phyloP scores from a whole-genome alignment of 1,140 invertebrate genomes.

The Temnothorax nylanderi region DNA sequence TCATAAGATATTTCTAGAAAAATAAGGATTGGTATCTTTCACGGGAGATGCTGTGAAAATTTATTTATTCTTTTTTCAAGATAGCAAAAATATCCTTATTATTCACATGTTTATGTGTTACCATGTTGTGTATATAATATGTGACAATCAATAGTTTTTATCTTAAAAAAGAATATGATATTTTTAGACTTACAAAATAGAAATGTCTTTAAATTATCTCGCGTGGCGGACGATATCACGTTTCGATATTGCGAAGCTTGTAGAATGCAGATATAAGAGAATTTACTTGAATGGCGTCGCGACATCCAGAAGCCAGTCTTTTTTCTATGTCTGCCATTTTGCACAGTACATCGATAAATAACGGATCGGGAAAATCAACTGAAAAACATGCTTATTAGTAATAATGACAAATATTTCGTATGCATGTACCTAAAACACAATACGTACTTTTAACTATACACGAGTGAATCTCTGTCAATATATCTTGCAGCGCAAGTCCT shows the following conservation, averaged over 20 bases:
- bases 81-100: not conserved
- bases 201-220: not conserved
- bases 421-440: slow-evolving; percentile 5
- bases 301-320: slow-evolving; percentile 91
- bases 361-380: slow-evolving; percentile 93
- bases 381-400: slow-evolving; percentile 80
- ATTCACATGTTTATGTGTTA: not conserved
- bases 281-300: slow-evolving; percentile 94
- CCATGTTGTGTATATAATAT: not conserved
- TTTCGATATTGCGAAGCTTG: slow-evolving; percentile 87
- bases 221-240: not conserved
- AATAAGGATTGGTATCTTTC: not conserved
- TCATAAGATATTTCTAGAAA: not conserved
- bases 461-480: slow-evolving; percentile 94
- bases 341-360: slow-evolving; percentile 91
- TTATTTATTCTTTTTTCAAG: not conserved
- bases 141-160: not conserved
- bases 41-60: not conserved
- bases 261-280: slow-evolving; percentile 93
- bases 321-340: slow-evolving; percentile 95
- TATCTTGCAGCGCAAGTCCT: slow-evolving; percentile 95
- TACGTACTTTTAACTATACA: slow-evolving; percentile 95
- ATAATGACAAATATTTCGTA: slow-evolving; percentile 50
- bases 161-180: not conserved
- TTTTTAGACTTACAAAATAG: slow-evolving; percentile 21